Evolutionary conservation across 2,113 vertebrate species (phyloP), one percentile per base, ranked within the genome.

Genomic region (Prunella fulvescens): DNA sequence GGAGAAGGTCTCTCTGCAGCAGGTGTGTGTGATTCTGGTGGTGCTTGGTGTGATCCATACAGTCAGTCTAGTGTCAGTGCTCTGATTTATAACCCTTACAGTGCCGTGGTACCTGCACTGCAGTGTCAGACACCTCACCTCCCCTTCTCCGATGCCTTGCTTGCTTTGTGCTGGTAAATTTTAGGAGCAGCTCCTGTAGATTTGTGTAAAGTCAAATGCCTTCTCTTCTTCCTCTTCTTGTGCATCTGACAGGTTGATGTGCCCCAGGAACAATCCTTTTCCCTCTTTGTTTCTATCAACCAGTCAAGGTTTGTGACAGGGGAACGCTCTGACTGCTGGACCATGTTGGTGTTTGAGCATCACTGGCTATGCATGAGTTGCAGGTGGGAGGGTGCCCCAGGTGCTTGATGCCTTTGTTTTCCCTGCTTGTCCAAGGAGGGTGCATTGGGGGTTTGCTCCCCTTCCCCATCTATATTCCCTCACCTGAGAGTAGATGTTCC

Each of bases 101-200:
- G 56, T 51, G 51, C 64, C 37, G 1, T 0, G 1, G 44, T 77
- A 31, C 35, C 40, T 11, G 2, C 35, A 19, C 45, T 57, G 57
- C 65, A 57, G 37, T 23, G n/a, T 60, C 1, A 3, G 53, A 48
- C 25, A 60, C 33, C 35, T 73, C 29, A 8, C 6, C 7, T 56
- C 12, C 17, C 16, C 31, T 67, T 42, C 28, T 51, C 56, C 1
- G 1, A 12, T 57, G n/a, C n/a, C 18, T 80, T 5, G 0, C 37
- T 85, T 64, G 15, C 45, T 81, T 78, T 56, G 42, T 14, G 14
- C 25, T 37, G 39, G 62, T 11, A 42, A 9, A 44, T 78, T 81
- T 71, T 61, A 61, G 31, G 17, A 67, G 45, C 76, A 24, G 12
- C 8, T 83, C 40, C 44, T 70, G 39, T 57, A 60, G 67, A 40